phyloP scores from a whole-genome alignment of 2,888 invertebrate genomes.

The Hanleya hanleyi region DNA sequence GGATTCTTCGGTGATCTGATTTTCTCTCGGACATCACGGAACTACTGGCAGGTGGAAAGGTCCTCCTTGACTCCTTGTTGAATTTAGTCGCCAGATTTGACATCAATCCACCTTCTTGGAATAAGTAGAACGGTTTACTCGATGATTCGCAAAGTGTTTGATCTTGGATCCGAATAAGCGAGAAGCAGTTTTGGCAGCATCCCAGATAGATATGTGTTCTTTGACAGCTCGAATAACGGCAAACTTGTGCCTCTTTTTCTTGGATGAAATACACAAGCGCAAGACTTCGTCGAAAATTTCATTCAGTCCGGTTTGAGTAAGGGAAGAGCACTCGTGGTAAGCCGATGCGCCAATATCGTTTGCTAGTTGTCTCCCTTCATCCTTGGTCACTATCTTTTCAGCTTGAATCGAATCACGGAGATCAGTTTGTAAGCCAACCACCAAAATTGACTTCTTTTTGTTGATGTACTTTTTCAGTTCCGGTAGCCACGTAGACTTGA shows the following conservation, averaged over 20 bases:
- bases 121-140: too few species aligned
- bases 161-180: too few species aligned
- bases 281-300: not conserved
- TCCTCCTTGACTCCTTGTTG: too few species aligned
- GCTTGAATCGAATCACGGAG: not conserved
- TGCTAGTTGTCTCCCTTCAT: slow-evolving; percentile 1
- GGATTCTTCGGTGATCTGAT: too few species aligned
- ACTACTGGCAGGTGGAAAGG: too few species aligned
- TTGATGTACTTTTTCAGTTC: not conserved
- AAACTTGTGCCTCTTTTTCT: not conserved
- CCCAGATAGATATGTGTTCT: not conserved
- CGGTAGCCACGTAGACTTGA: not conserved
- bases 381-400: not conserved
- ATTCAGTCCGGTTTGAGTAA: not conserved
- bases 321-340: not conserved
- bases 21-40: too few species aligned
- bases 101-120: too few species aligned
- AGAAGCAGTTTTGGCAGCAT: too few species aligned
- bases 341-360: not conserved
- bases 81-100: too few species aligned
- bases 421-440: not conserved
- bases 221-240: not conserved
- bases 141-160: too few species aligned
- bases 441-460: not conserved
- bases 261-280: not conserved